A percentile compares a stretch with the other conserved stretches of the same genome.
These are phyloP conservation scores for Alaudala cheleensis DNA, from an alignment of 2,113 vertebrate genomes.

Conservation along the genomic window DNA sequence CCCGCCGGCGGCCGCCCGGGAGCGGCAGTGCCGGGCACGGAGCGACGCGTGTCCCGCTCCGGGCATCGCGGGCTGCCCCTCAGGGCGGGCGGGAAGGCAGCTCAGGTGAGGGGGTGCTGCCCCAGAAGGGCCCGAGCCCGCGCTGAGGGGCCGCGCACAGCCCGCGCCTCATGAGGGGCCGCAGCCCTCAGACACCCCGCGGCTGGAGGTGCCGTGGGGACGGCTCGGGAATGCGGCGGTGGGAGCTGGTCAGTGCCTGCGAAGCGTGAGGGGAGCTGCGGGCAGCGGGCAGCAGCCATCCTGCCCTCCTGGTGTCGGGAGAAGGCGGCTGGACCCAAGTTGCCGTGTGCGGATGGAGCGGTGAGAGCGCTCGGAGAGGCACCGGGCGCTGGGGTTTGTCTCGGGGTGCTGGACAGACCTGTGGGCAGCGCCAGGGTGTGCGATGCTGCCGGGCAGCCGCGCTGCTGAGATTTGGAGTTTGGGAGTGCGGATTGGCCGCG, in stretches of 20 bases:
- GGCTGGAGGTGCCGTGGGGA: rapidly evolving
- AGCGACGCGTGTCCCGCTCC: not conserved
- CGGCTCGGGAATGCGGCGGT: not conserved
- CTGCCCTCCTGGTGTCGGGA: rapidly evolving
- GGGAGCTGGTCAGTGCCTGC: rapidly evolving
- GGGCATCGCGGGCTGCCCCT: not conserved
- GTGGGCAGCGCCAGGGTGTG: rapidly evolving
- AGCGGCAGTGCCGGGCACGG: not conserved
- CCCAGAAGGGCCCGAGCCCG: too few species aligned
- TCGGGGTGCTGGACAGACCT: rapidly evolving
- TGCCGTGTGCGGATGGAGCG: rapidly evolving
- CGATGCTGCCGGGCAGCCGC: rapidly evolving
- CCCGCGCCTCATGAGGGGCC: not conserved
- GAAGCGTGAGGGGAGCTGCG: not conserved
- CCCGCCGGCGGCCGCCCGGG: not conserved
- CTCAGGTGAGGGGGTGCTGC: not conserved
- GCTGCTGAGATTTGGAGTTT: rapidly evolving
- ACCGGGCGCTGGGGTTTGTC: rapidly evolving
- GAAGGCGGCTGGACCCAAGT: rapidly evolving
- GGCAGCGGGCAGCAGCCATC: rapidly evolving
- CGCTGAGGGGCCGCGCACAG: not conserved
- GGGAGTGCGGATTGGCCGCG: rapidly evolving
- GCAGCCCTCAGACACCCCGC: rapidly evolving
- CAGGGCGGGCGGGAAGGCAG: rapidly evolving
- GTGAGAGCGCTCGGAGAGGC: rapidly evolving